These are phyloP conservation scores for Crossaster papposus DNA, from an alignment of 53 echinoderm and acorn worm species.

Conservation along the genomic window DNA sequence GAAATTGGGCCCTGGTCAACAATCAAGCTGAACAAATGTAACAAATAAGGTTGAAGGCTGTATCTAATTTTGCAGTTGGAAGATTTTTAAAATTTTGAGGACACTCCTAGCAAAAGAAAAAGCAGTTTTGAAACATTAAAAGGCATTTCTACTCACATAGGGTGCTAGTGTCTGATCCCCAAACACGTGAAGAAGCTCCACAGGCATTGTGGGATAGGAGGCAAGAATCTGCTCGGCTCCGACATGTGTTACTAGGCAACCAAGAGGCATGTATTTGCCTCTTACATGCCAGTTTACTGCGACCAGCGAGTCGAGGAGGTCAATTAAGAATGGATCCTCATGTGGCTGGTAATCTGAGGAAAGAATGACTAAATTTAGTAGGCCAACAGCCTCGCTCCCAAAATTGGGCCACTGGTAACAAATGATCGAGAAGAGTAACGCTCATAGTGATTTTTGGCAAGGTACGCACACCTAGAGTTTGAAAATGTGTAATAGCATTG, in stretches of 20 bases:
- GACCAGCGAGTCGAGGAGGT: slow-evolving; percentile 67
- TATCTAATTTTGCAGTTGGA: too few relatives aligned
- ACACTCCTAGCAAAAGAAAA: too few relatives aligned
- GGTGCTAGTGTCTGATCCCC: slow-evolving; percentile 88
- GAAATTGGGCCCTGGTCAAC: too few relatives aligned
- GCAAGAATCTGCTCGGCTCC: slow-evolving; percentile 65
- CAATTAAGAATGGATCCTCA: slow-evolving; percentile 72
- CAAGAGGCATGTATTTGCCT: slow-evolving; percentile 84
- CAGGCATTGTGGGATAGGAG: slow-evolving; percentile 75
- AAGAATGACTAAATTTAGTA: not conserved
- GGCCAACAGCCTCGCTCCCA: too few relatives aligned
- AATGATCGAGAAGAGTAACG: too few relatives aligned
- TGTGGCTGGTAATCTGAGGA: slow-evolving; percentile 7
- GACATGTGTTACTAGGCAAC: slow-evolving; percentile 65
- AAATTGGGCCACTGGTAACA: too few relatives aligned
- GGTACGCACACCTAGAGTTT: too few relatives aligned
- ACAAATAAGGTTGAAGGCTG: too few relatives aligned
- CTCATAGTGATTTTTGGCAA: too few relatives aligned
- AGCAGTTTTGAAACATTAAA: not conserved
- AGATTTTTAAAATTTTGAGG: too few relatives aligned
- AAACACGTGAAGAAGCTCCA: slow-evolving; percentile 70
- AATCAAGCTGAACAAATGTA: too few relatives aligned
- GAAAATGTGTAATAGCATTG: too few relatives aligned
- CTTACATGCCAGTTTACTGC: slow-evolving; percentile 75
- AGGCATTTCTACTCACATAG: slow-evolving; percentile 70